Conservation (phyloP, 1,140 invertebrate genomes). For the Liolophura sinensis region DNA sequence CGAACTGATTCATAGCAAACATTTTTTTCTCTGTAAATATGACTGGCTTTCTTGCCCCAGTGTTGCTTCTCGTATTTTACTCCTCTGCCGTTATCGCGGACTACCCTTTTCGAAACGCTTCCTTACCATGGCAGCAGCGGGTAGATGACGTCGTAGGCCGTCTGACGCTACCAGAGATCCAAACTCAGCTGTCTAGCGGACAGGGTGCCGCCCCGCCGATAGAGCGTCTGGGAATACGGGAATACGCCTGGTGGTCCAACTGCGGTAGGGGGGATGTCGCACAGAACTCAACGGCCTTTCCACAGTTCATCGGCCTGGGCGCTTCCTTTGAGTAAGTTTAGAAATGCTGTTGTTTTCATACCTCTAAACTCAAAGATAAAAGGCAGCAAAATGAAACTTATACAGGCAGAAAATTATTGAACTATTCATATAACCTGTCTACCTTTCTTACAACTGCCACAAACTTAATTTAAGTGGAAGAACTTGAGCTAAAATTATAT, state of each 20-base stretch:
- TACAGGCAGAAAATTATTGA: too few species aligned
- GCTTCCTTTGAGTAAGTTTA: slow-evolving; percentile 6
- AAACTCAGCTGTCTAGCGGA: slow-evolving; percentile 20
- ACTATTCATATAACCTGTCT: too few species aligned
- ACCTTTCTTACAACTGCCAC: too few species aligned
- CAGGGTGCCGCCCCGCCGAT: slow-evolving; percentile 6
- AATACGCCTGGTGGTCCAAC: slow-evolving; percentile 6
- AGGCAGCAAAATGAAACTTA: too few species aligned
- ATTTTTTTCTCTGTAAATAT: too few species aligned
- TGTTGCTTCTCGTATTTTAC: too few species aligned
- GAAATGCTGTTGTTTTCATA: too few species aligned
- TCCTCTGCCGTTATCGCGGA: slow-evolving; percentile 1
- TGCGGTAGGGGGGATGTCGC: slow-evolving; percentile 6
- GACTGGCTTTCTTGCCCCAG: too few species aligned
- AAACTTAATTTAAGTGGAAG: too few species aligned
- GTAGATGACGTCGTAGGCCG: slow-evolving; percentile 34
- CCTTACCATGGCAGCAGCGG: slow-evolving; percentile 21
- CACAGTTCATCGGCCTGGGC: slow-evolving; percentile 1
- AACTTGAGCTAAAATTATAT: too few species aligned
- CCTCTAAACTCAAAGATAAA: too few species aligned
- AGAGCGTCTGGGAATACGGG: not conserved
- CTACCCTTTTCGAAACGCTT: slow-evolving; percentile 25
- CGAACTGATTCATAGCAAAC: too few species aligned
- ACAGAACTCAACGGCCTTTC: slow-evolving; percentile 1
- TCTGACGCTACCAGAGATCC: slow-evolving; percentile 29